Conservation (phyloP, 2,113 vertebrate genomes). For the Odobenus rosmarus region DNA sequence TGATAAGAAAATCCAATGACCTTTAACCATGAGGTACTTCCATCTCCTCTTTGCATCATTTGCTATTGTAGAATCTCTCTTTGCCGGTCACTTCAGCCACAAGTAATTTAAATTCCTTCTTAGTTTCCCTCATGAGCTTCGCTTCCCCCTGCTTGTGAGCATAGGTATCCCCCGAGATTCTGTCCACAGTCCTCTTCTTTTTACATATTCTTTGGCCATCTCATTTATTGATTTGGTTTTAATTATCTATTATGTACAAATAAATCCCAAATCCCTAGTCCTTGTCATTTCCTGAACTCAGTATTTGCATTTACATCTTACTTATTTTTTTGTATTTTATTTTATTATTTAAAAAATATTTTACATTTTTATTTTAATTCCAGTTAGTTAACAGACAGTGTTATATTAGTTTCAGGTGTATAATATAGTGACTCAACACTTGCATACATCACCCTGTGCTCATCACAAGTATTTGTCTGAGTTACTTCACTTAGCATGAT, state of each 20-base stretch:
- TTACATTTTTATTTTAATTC: background rate
- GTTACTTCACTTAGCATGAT: background rate
- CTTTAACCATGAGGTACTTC: background rate
- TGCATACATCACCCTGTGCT: background rate
- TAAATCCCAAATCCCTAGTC: background rate
- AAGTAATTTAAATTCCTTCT: accelerated
- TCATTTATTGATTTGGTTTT: conserved; percentile 23
- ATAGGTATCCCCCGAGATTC: background rate
- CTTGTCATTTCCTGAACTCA: background rate
- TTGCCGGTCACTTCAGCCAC: background rate
- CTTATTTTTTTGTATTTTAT: background rate
- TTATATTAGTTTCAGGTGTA: background rate
- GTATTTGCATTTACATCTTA: background rate
- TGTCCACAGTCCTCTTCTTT: background rate
- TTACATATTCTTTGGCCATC: background rate
- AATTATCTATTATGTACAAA: background rate
- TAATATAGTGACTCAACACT: background rate
- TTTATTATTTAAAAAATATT: background rate
- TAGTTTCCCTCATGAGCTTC: background rate
- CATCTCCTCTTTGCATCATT: background rate
- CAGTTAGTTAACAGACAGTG: background rate
- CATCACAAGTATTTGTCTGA: background rate
- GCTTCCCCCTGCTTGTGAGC: background rate
- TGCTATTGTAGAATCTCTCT: background rate
- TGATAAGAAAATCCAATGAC: background rate